phyloP scores from a whole-genome alignment of 1,140 invertebrate genomes.

The Solenopsis invicta region DNA sequence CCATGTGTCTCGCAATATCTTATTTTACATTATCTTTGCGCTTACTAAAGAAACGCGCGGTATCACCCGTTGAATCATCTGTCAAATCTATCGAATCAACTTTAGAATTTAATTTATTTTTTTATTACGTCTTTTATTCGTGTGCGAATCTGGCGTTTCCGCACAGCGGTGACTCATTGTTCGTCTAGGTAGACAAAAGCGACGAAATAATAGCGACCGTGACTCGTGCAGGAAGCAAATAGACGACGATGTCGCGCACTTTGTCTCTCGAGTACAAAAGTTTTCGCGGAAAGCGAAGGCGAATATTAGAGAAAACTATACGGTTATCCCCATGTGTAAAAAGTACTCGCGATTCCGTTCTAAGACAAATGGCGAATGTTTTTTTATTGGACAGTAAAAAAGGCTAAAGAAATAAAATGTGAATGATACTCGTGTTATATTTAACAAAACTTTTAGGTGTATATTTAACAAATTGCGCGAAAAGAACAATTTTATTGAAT shows the following conservation, averaged over 20 bases:
- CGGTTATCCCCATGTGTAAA: not conserved
- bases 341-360: not conserved
- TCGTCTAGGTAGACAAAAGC: constrained; percentile 45
- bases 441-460: constrained; percentile 5
- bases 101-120: constrained; percentile 30
- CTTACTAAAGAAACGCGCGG: not conserved
- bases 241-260: not conserved
- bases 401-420: not conserved
- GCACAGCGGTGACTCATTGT: constrained; percentile 49
- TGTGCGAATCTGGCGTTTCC: not conserved
- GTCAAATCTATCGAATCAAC: not conserved
- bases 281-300: not conserved
- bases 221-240: constrained; percentile 16
- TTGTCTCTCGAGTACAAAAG: constrained; percentile 31
- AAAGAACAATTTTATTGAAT: no score
- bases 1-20: no score
- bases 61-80: not conserved
- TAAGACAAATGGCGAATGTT: not conserved
- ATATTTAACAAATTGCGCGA: not conserved
- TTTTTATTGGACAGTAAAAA: not conserved
- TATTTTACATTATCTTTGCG: not conserved
- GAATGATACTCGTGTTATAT: not conserved
- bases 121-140: not conserved
- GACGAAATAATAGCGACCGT: constrained; percentile 38
- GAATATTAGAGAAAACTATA: not conserved